Evolutionary conservation across 2,797 vertebrate species (phyloP), one percentile per base, ranked within the genome.

Genomic region (Anguilla marmorata): DNA sequence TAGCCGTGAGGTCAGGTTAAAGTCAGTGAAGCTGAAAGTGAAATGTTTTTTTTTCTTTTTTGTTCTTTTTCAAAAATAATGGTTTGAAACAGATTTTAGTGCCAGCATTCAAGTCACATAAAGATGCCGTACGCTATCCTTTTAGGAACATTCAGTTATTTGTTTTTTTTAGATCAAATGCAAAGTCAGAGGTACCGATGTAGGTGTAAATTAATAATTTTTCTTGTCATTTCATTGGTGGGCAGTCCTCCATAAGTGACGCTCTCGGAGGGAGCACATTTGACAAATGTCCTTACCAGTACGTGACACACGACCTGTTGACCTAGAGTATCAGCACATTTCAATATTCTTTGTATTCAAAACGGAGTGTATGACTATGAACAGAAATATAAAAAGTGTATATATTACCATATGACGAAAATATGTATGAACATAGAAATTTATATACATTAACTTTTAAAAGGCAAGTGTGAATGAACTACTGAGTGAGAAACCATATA

Each of bases 401-500:
- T 54, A 89, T 87, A 85, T 84, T 86, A 89, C 60, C 50, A 85
- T 87, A 87, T 60, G 27, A 89, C 37, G 80, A 89, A 89, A 85
- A 84, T 37, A 45, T 89, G 90, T 89, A 90, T 90, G 84, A 89
- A 91, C 89, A 90, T 90, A 86, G 30, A 87, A 88, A 90, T 86
- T 93, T 91, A 92, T 86, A 85, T 72, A 66, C 90, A 90, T 83
- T 87, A 89, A 88, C 87, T 89, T 92, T 91, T 90, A 89, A 88
- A 91, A 91, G 93, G 95, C 95, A 91, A 93, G 96, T 96, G 94
- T 95, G 96, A 97, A 96, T 96, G 97, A 97, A 99, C 98, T 99
- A 99, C 98, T 99, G 98, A 99, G 96, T 94, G 96, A 96, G 96
- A 95, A 94, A 95, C 94, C 94, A 95, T 95, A 95, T 95, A 94